A percentile compares a stretch with the other conserved stretches of the same genome.
Evolutionary conservation across 2,113 vertebrate genomes (phyloP).

Genomic region (Castor canadensis): DNA sequence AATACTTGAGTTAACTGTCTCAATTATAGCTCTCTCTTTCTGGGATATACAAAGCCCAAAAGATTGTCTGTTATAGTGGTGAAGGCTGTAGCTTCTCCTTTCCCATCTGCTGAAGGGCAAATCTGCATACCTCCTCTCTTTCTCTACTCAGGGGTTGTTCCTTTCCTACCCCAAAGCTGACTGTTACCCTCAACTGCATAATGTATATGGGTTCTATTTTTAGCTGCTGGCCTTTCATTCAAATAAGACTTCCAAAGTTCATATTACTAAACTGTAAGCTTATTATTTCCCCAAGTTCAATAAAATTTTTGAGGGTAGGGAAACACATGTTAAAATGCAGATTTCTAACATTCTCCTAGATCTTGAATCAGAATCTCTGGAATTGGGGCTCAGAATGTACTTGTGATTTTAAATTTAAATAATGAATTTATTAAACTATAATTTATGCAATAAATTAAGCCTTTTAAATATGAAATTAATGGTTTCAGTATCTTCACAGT

Average conservation of each 20-base stretch:
- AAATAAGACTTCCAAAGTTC: neutral
- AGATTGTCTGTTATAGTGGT: neutral
- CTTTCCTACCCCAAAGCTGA: neutral
- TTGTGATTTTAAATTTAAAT: neutral
- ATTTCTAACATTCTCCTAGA: neutral
- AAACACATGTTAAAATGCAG: too few species aligned
- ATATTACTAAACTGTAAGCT: neutral
- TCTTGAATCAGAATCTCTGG: neutral
- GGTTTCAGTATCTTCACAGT: neutral
- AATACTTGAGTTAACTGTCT: neutral
- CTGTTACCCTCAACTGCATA: neutral
- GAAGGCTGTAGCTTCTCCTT: neutral
- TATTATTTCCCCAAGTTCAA: neutral
- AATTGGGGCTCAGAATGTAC: neutral
- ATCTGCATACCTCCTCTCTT: neutral
- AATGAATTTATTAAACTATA: neutral
- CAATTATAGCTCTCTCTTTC: slow-evolving; percentile 19
- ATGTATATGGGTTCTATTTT: neutral
- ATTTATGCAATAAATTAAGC: neutral
- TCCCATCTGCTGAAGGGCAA: neutral
- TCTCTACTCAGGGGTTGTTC: neutral
- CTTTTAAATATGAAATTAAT: neutral
- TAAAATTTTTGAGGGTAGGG: neutral
- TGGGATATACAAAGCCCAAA: neutral
- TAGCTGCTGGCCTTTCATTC: neutral